phyloP scores from a whole-genome alignment of 2,797 vertebrate species.

The Gymnoscopelus braueri region DNA sequence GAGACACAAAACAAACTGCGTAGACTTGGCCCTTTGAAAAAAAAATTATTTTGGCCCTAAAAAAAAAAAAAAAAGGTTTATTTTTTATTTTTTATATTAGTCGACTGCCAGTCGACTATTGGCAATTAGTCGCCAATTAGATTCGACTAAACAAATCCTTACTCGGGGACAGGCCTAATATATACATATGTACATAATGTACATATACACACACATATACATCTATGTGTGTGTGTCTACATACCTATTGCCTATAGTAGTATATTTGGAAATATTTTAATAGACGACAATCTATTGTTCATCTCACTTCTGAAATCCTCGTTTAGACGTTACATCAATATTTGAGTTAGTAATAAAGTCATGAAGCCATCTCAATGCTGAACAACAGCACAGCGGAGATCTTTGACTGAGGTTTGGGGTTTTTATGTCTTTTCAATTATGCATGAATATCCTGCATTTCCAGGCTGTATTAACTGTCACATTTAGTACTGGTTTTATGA shows the following conservation, averaged over 20 bases:
- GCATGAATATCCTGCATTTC: constrained; percentile 51
- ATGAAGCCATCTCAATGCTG: constrained; percentile 42
- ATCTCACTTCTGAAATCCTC: constrained; percentile 27
- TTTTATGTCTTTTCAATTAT: constrained; percentile 55
- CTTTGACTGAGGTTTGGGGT: constrained; percentile 25
- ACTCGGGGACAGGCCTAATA: too few relatives aligned
- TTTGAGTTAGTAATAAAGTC: constrained; percentile 38
- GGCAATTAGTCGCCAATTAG: too few relatives aligned
- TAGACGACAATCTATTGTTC: constrained; percentile 17
- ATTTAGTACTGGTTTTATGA: constrained; percentile 58
- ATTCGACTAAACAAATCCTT: too few relatives aligned
- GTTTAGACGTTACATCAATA: constrained; percentile 33
- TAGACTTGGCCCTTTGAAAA: too few relatives aligned
- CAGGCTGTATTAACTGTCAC: constrained; percentile 40
- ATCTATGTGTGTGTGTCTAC: too few relatives aligned
- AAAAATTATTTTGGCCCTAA: too few relatives aligned
- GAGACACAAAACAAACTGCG: too few relatives aligned
- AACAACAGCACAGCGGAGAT: constrained; percentile 34
- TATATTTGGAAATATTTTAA: constrained; percentile 29
- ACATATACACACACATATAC: too few relatives aligned
- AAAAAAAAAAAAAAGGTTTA: too few relatives aligned
- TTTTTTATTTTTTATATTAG: too few relatives aligned
- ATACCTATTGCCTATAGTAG: background rate
- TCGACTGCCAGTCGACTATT: too few relatives aligned
- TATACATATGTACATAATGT: too few relatives aligned